phyloP scores from a whole-genome alignment of 2,113 vertebrate species.

The Cebus imitator region DNA sequence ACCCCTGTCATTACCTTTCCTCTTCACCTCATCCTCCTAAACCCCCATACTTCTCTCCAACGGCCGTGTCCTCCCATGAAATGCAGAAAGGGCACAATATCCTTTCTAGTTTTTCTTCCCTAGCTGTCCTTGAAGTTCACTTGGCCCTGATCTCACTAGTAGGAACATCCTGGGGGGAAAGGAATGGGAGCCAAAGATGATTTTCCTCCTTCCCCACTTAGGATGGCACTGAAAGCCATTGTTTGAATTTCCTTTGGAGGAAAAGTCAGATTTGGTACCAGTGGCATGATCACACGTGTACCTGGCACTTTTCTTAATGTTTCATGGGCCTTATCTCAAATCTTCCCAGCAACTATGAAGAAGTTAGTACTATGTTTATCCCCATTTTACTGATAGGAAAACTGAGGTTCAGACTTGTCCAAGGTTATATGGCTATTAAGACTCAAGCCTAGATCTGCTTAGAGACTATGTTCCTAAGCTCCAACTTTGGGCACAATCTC shows the following conservation, averaged over 20 bases:
- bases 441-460: slow-evolving; percentile 40
- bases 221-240: not conserved
- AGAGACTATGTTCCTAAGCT: not conserved
- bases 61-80: no score
- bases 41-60: no score
- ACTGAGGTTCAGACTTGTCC: slow-evolving; percentile 43
- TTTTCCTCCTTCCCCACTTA: not conserved
- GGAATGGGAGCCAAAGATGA: not conserved
- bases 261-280: not conserved
- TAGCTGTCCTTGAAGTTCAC: not conserved
- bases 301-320: not conserved
- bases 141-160: not conserved
- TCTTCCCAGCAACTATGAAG: slow-evolving; percentile 20
- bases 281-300: not conserved
- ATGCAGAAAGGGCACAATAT: not conserved
- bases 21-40: not conserved
- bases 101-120: not conserved
- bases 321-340: not conserved
- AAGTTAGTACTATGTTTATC: not conserved
- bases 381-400: slow-evolving; percentile 47
- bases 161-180: not conserved
- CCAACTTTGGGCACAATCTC: not conserved
- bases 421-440: not conserved
- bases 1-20: not conserved
- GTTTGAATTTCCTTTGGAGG: not conserved